Conservation (phyloP, 2,797 vertebrate genomes). For the Mareca penelope region DNA sequence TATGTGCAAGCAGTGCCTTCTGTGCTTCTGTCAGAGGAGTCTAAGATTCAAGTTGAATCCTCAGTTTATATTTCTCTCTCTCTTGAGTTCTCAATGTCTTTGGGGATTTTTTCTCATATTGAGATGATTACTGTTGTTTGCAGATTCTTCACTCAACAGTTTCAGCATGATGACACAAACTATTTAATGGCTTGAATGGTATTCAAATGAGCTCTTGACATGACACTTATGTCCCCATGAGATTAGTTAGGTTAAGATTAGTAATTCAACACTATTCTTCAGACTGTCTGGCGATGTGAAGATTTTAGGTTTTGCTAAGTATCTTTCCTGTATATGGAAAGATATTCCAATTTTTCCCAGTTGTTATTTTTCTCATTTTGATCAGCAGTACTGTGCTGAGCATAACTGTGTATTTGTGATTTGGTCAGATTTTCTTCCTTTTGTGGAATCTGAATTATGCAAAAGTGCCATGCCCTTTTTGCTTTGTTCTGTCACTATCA, state of each 20-base stretch:
- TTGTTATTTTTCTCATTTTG: not conserved
- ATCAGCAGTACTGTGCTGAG: not conserved
- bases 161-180: not conserved
- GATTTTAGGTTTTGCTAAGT: not conserved
- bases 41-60: not conserved
- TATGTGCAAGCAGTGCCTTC: not conserved
- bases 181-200: slow-evolving; percentile 6
- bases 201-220: slow-evolving; percentile 18
- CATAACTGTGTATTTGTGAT: not conserved
- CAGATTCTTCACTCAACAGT: not conserved
- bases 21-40: not conserved
- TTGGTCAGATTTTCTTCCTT: not conserved
- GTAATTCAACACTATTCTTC: not conserved
- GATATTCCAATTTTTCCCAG: not conserved
- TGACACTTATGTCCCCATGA: not conserved
- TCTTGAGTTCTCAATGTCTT: not conserved
- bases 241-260: slow-evolving; percentile 6
- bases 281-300: not conserved
- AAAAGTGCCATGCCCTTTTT: not conserved
- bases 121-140: slow-evolving; percentile 18
- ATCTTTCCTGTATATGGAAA: no score
- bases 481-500: not conserved
- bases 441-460: not conserved
- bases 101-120: slow-evolving; percentile 8
- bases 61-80: not conserved